These are phyloP conservation scores for Euschistus heros DNA, from an alignment of 1,140 invertebrate species.

Conservation along the genomic window DNA sequence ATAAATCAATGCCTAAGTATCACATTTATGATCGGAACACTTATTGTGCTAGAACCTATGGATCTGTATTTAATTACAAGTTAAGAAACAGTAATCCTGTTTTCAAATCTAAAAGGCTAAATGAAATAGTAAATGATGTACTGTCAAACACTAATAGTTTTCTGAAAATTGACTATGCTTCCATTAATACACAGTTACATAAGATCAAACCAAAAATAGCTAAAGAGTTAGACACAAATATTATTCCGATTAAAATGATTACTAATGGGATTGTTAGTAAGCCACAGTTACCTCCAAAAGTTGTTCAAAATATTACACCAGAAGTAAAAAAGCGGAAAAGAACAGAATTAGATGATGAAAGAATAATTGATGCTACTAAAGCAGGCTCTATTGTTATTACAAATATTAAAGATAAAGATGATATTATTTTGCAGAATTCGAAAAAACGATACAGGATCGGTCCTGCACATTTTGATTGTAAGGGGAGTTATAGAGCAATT, in stretches of 20 bases:
- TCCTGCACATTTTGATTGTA: neutral
- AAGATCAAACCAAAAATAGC: neutral
- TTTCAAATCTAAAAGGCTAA: neutral
- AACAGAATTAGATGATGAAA: neutral
- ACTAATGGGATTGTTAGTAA: neutral
- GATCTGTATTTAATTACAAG: neutral
- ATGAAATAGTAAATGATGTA: neutral
- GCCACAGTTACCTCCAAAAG: neutral
- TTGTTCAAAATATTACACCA: neutral
- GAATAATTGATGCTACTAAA: too few relatives aligned
- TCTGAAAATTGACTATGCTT: neutral
- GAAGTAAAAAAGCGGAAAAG: neutral
- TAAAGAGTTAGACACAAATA: neutral
- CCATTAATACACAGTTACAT: neutral
- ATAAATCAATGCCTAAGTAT: neutral
- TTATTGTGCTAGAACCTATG: neutral
- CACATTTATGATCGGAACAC: neutral
- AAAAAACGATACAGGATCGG: neutral
- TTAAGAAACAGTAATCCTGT: neutral
- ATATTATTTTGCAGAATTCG: neutral
- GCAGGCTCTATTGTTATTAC: neutral
- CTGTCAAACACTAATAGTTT: neutral
- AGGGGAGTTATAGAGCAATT: too few relatives aligned
- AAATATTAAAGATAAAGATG: constrained; percentile 1
- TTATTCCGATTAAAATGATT: neutral